Evolutionary conservation across 2,113 vertebrate species (phyloP).

Genomic region (Lipophrys pholis): DNA sequence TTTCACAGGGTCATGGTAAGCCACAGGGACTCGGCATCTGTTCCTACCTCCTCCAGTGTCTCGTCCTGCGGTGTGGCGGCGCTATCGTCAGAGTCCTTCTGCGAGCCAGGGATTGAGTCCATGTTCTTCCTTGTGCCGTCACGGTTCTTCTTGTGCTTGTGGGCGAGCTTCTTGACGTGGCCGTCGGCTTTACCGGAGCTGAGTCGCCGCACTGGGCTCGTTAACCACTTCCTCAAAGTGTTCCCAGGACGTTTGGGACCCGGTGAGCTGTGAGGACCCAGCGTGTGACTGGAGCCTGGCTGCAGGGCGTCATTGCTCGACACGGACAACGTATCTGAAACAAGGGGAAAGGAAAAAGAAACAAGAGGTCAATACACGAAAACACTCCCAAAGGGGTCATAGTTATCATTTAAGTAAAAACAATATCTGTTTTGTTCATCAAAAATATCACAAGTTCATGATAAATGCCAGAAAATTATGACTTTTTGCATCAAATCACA

Average conservation of each 20-base stretch:
- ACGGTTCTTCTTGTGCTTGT: constrained; percentile 98
- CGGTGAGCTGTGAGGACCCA: constrained; percentile 94
- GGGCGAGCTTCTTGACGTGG: constrained; percentile 96
- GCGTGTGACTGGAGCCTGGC: constrained; percentile 91
- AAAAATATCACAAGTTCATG: neutral
- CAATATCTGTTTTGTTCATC: neutral
- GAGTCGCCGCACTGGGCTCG: constrained; percentile 94
- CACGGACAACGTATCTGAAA: constrained; percentile 92
- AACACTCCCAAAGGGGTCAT: neutral
- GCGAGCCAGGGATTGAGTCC: constrained; percentile 87
- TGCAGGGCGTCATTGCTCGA: constrained; percentile 95
- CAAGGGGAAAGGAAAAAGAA: neutral
- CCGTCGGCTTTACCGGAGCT: constrained; percentile 98
- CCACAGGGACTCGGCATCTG: neutral
- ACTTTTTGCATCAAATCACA: neutral
- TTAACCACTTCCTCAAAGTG: constrained; percentile 97
- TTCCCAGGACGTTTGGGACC: constrained; percentile 98
- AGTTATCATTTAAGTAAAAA: neutral
- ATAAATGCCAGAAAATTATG: neutral
- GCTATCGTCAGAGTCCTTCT: constrained; percentile 97
- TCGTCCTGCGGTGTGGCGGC: constrained; percentile 97
- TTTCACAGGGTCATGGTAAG: too few species aligned
- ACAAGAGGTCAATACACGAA: neutral
- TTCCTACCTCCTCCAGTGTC: constrained; percentile 92
- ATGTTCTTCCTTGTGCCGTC: constrained; percentile 93